phyloP scores from a whole-genome alignment of 2,113 vertebrate genomes.

The Nibea coibor region DNA sequence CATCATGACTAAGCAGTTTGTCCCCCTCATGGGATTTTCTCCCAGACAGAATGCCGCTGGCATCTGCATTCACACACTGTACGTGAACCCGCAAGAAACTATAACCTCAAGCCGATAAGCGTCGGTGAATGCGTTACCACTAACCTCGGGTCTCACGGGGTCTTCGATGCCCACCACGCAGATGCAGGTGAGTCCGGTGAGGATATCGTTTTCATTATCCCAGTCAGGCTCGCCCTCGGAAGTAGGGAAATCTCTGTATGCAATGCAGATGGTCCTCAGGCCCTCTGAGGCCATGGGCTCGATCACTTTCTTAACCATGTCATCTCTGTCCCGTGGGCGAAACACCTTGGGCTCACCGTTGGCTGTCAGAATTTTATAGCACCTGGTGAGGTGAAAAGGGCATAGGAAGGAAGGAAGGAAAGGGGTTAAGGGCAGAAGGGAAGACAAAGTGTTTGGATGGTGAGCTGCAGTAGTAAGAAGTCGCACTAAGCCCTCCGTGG shows the following conservation, averaged over 20 bases:
- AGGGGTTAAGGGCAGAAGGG: neutral
- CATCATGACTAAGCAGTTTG: neutral
- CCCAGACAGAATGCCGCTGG: too few species aligned
- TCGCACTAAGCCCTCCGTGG: constrained; percentile 69
- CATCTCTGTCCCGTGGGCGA: constrained; percentile 94
- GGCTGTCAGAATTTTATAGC: constrained; percentile 94
- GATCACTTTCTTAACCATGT: constrained; percentile 96
- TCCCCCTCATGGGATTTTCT: neutral
- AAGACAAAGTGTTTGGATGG: constrained; percentile 49
- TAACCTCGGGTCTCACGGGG: constrained; percentile 96
- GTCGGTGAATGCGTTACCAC: neutral
- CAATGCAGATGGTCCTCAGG: constrained; percentile 97
- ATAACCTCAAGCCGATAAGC: neutral
- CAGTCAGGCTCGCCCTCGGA: constrained; percentile 95
- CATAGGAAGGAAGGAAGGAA: neutral
- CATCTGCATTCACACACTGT: neutral
- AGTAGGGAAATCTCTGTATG: constrained; percentile 93
- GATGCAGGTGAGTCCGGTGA: constrained; percentile 93
- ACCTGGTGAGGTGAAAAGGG: constrained; percentile 81
- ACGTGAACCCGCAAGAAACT: neutral
- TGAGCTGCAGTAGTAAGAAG: constrained; percentile 44
- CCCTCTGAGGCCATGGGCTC: constrained; percentile 99
- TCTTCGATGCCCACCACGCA: constrained; percentile 98
- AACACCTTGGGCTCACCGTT: constrained; percentile 94
- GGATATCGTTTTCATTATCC: constrained; percentile 96